A percentile compares a stretch with the other conserved stretches of the same genome.
These are phyloP conservation scores for Hippotragus niger DNA, from an alignment of 2,113 vertebrate genomes.

Conservation along the genomic window DNA sequence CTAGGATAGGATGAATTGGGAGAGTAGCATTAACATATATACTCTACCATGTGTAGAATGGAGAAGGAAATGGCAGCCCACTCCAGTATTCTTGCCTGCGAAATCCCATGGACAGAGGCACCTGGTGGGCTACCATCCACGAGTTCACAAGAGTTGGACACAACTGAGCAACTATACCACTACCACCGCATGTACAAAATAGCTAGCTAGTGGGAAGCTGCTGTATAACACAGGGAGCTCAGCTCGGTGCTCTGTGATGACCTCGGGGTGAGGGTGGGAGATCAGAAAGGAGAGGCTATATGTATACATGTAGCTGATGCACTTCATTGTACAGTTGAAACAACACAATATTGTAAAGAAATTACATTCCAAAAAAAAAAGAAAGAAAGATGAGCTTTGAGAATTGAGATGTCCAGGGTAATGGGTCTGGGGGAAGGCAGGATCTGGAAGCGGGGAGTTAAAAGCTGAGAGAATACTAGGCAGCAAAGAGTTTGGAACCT, in stretches of 20 bases:
- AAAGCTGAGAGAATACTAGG: neutral
- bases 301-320: neutral
- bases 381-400: neutral
- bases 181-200: neutral
- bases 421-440: neutral
- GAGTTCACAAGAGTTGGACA: neutral
- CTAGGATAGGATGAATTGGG: neutral
- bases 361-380: neutral
- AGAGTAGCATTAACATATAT: neutral
- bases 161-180: neutral
- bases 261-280: neutral
- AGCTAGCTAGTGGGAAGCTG: neutral
- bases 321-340: neutral
- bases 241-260: neutral
- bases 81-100: neutral
- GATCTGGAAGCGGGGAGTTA: neutral
- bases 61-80: neutral
- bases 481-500: neutral
- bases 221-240: neutral
- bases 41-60: neutral
- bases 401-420: neutral
- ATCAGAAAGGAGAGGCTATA: neutral
- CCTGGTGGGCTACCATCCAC: neutral
- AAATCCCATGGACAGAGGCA: neutral
- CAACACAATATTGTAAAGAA: neutral